phyloP scores from a whole-genome alignment of 2,113 vertebrate genomes.

The Scomber colias region DNA sequence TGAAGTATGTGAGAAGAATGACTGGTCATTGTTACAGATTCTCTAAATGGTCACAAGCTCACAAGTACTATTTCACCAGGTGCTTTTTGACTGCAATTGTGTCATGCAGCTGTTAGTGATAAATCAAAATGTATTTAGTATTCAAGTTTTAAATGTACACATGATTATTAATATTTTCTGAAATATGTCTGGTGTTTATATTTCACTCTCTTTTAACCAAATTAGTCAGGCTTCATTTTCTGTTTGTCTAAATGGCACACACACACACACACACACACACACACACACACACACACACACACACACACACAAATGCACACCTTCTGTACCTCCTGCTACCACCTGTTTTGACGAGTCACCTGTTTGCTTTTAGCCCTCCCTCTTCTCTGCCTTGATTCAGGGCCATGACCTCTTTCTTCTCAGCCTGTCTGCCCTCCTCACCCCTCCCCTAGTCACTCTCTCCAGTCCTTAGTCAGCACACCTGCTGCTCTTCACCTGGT shows the following conservation, averaged over 20 bases:
- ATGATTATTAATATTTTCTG: not conserved
- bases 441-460: conserved; percentile 33
- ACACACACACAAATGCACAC: not conserved
- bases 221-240: not conserved
- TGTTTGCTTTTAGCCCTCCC: conserved; percentile 29
- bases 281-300: not conserved
- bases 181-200: not conserved
- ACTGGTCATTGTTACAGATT: not conserved
- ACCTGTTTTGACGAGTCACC: conserved; percentile 65
- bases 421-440: conserved; percentile 33
- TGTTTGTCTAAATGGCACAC: not conserved
- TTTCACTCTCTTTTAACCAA: not conserved
- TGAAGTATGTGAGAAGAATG: too few relatives aligned
- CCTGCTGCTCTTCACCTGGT: conserved; percentile 51
- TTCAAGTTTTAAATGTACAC: not conserved
- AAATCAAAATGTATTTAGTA: not conserved
- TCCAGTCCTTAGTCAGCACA: conserved; percentile 57
- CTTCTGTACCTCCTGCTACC: conserved; percentile 8
- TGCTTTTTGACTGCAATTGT: not conserved
- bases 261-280: not conserved
- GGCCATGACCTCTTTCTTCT: conserved; percentile 35
- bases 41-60: not conserved
- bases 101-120: not conserved
- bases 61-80: too few relatives aligned
- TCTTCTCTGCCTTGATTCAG: conserved; percentile 21